phyloP scores from a whole-genome alignment of 2,888 invertebrate species.

The Agriopis aurantiaria region DNA sequence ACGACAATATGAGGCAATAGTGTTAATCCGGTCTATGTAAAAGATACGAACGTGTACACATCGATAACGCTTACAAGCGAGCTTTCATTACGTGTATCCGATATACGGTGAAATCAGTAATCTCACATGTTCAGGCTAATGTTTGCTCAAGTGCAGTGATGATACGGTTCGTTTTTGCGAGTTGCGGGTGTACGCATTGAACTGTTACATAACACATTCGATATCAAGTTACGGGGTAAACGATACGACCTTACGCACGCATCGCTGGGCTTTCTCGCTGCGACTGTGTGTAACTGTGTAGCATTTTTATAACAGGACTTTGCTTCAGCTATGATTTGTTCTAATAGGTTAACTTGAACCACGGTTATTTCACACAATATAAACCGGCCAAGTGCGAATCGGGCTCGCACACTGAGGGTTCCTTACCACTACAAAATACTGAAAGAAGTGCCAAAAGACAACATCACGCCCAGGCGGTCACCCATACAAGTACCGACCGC shows the following conservation, averaged over 20 bases:
- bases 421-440: too few species aligned
- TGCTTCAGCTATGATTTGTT: slow-evolving; percentile 25
- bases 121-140: slow-evolving; percentile 47
- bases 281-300: slow-evolving; percentile 41
- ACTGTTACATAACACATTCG: slow-evolving; percentile 74
- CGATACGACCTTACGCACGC: slow-evolving; percentile 78
- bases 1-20: slow-evolving; percentile 12
- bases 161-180: slow-evolving; percentile 60
- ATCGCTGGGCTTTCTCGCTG: slow-evolving; percentile 69
- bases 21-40: slow-evolving; percentile 31
- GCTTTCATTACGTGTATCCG: slow-evolving; percentile 65
- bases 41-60: slow-evolving; percentile 35
- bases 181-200: slow-evolving; percentile 58
- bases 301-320: slow-evolving; percentile 37
- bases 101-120: slow-evolving; percentile 58
- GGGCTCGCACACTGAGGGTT: too few species aligned
- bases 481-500: too few species aligned
- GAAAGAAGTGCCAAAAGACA: too few species aligned
- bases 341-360: slow-evolving; percentile 2
- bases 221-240: slow-evolving; percentile 77
- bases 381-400: too few species aligned
- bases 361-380: not conserved
- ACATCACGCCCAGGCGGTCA: too few species aligned
- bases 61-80: slow-evolving; percentile 63
- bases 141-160: slow-evolving; percentile 47